phyloP scores from a whole-genome alignment of 2,888 invertebrate genomes.

The Tinea semifulvella region DNA sequence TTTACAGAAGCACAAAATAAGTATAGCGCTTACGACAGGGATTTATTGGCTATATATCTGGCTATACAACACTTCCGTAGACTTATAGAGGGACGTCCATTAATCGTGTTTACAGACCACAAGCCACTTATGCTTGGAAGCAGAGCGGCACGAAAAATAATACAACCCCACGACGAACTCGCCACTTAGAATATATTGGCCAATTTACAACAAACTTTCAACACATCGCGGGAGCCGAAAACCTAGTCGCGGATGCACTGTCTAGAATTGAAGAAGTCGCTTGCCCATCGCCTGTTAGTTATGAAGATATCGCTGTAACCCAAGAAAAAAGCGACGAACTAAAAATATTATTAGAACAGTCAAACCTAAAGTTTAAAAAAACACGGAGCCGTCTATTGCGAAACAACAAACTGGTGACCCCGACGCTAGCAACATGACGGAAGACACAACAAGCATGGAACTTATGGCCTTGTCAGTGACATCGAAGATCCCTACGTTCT shows the following conservation, averaged over 20 bases:
- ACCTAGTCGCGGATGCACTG: slow-evolving; percentile 7
- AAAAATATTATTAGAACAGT: neutral
- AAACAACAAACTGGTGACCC: neutral
- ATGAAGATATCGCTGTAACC: neutral
- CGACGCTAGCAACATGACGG: neutral
- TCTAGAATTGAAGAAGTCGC: neutral
- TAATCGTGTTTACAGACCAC: slow-evolving; percentile 16
- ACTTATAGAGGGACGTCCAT: slow-evolving; percentile 15
- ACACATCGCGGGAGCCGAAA: slow-evolving; percentile 7
- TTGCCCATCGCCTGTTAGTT: slow-evolving; percentile 3
- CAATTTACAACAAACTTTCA: slow-evolving; percentile 9
- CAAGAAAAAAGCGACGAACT: neutral
- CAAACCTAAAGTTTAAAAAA: neutral
- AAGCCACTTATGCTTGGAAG: slow-evolving; percentile 19
- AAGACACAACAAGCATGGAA: neutral
- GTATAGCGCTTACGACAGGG: slow-evolving; percentile 14
- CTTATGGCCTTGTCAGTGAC: too few relatives aligned
- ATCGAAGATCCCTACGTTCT: too few relatives aligned
- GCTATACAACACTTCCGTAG: slow-evolving; percentile 14
- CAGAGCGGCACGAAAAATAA: neutral
- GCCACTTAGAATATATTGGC: neutral
- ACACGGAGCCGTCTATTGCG: neutral
- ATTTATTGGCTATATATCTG: slow-evolving; percentile 12
- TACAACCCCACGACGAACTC: slow-evolving; percentile 10
- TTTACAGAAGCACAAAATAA: slow-evolving; percentile 10